These are phyloP conservation scores for Pterobdella sp. DNA, from an alignment of 2,888 invertebrate genomes.

Conservation along the genomic window DNA sequence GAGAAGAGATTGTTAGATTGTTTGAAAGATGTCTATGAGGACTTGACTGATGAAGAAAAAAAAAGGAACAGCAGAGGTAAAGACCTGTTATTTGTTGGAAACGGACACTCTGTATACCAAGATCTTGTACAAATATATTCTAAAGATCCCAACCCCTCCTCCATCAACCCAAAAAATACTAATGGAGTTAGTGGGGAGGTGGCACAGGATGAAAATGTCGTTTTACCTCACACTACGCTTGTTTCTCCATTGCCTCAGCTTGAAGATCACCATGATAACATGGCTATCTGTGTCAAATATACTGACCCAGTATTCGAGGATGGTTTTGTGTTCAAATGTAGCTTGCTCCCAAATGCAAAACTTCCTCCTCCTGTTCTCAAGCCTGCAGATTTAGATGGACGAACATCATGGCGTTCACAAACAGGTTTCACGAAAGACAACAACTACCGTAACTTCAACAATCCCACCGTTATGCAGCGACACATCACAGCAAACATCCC, in stretches of 20 bases:
- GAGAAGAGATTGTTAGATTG: constrained; percentile 76
- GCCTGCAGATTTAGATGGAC: background rate
- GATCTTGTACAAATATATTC: constrained; percentile 66
- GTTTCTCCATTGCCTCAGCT: constrained; percentile 42
- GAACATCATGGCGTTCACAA: background rate
- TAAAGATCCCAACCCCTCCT: constrained; percentile 50
- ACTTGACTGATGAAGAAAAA: constrained; percentile 76
- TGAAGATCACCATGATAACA: constrained; percentile 42
- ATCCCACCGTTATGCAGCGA: background rate
- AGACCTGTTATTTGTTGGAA: constrained; percentile 78
- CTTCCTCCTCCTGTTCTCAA: constrained; percentile 32
- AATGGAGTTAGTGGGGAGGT: constrained; percentile 78
- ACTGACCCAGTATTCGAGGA: constrained; percentile 69
- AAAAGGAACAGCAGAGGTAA: constrained; percentile 71
- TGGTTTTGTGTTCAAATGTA: constrained; percentile 71
- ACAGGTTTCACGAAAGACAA: constrained; percentile 11
- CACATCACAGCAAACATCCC: constrained; percentile 7
- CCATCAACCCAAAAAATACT: constrained; percentile 61
- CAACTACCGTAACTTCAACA: background rate
- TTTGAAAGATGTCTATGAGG: constrained; percentile 68
- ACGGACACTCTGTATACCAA: constrained; percentile 64
- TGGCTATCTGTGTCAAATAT: constrained; percentile 60
- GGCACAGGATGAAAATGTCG: constrained; percentile 64
- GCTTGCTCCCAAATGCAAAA: constrained; percentile 55
- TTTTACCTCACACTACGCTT: constrained; percentile 45